Evolutionary conservation across 1,140 invertebrate genomes (phyloP), one percentile per base, ranked within the genome.

Genomic region (Prorops nasuta): DNA sequence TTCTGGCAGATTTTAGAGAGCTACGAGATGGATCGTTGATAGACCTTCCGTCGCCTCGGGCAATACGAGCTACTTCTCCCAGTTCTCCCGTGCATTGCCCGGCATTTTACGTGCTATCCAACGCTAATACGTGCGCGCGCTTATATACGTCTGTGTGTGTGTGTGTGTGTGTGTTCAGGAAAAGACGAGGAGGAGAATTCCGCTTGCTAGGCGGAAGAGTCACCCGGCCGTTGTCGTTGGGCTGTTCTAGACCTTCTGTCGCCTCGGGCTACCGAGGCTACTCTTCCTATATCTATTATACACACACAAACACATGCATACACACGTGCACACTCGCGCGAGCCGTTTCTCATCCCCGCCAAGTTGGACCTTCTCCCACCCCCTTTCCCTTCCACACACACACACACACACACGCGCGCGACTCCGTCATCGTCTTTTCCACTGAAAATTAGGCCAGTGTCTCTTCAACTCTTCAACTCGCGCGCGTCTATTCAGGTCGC

Each of bases 181-280:
- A 28, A 28, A 28, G 4, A 28, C 24, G 24, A 28, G 4, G 24
- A 10, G 24, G 10, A 28, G 24, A 28, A 6, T 28, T 10, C 24
- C 4, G 24, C 24, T 28, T 12, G 22, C 22, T n/a, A 17, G 10
- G 28, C 28, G 32, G 50, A n/a, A n/a, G n/a, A n/a, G n/a, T n/a
- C n/a, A n/a, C n/a, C n/a, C n/a, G n/a, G n/a, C n/a, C n/a, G n/a
- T n/a, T n/a, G n/a, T n/a, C n/a, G n/a, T n/a, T n/a, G n/a, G n/a
- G n/a, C n/a, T n/a, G 52, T 47, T 17, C 43, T 44, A 54, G 44
- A 51, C 40, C 28, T 37, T 34, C 44, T 57, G 46, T 45, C 39
- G 46, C 57, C 42, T 28, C 28, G 16, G 43, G 51, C 44, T 20
- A 37, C n/a, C 8, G n/a, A n/a, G 28, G 28, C 28, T 1, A n/a